These are phyloP conservation scores for Austrolebias charrua DNA, from an alignment of 2,797 vertebrate species.

Conservation along the genomic window DNA sequence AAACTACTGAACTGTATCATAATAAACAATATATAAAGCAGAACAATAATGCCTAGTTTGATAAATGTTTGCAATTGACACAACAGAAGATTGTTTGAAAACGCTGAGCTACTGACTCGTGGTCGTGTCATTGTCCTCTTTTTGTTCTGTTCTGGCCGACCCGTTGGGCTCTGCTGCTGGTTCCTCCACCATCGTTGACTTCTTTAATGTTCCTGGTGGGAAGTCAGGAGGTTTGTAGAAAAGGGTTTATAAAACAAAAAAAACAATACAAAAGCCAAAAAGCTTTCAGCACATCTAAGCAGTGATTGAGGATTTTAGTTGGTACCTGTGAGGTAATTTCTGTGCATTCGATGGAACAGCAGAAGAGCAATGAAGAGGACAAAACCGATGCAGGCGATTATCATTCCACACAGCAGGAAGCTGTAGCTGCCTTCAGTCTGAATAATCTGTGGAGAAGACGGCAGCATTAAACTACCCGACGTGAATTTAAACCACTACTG, in stretches of 20 bases:
- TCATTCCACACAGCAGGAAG: slow-evolving; percentile 92
- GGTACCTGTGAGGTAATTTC: slow-evolving; percentile 85
- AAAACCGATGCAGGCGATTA: slow-evolving; percentile 87
- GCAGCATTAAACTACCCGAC: slow-evolving; percentile 24
- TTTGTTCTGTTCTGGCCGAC: slow-evolving; percentile 50
- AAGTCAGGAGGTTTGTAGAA: neutral
- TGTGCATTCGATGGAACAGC: slow-evolving; percentile 90
- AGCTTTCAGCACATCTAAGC: neutral
- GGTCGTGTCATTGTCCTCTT: slow-evolving; percentile 42
- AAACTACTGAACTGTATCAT: neutral
- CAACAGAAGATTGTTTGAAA: neutral
- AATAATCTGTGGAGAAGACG: slow-evolving; percentile 81
- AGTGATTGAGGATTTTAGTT: neutral
- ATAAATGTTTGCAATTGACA: slow-evolving; percentile 16
- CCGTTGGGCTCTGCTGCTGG: slow-evolving; percentile 47
- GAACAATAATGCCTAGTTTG: slow-evolving; percentile 4
- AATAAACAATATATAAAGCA: slow-evolving; percentile 25
- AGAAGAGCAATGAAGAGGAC: slow-evolving; percentile 86
- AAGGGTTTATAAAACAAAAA: neutral
- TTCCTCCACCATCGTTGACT: slow-evolving; percentile 71
- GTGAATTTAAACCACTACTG: slow-evolving; percentile 25
- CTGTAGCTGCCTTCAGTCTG: slow-evolving; percentile 90
- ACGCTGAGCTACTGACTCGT: slow-evolving; percentile 1
- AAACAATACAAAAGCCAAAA: slow-evolving; percentile 5
- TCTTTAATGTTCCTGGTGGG: slow-evolving; percentile 71